Evolutionary conservation across 1,140 invertebrate genomes (phyloP), one percentile per base, ranked within the genome.

Genomic region (Drosophila kepulauana): DNA sequence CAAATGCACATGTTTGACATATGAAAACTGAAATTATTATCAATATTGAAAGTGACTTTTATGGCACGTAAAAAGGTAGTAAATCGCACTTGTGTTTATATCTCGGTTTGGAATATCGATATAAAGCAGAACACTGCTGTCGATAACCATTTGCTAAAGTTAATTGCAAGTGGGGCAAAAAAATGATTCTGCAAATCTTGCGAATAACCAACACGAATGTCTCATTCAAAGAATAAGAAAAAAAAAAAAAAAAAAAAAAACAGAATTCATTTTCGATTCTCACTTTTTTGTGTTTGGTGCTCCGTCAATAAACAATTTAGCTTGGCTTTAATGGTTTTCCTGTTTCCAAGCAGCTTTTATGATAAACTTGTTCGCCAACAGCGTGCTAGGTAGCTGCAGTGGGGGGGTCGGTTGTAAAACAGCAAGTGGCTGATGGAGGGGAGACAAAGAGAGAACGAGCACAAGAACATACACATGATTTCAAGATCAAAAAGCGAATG

Each of bases 401-500:
- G 49, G 13, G 52, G 30, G 33, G 30, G 6, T 56, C 1, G 51
- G 11, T 54, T 54, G 28, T 33, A 35, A 28, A 35, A 6, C 35
- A n/a, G 61, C 3, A 0, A 25, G 20, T 4, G 20, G 20, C 20
- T 25, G 3, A 25, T 25, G 20, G 16, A 0, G 30, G 25, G 13
- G 2, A 30, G 41, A 48, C 28, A 49, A 10, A 11, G 20, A 46
- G 59, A 49, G 13, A 11, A 13, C 41, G 59, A 78, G 35, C 46
- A 16, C 28, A 51, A 64, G 75, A 81, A 78, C 51, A 66, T 28
- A 43, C 51, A 75, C 71, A 43, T 75, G 66, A 82, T 87, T 87
- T 87, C 84, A 87, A 87, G 84, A 87, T 87, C 84, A 87, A 84
- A 87, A 87, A 87, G 84, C 84, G 84, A 87, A 87, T 88, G 80